phyloP scores from a whole-genome alignment of 2,888 invertebrate genomes.

The Coronaproctus castanopsis region DNA sequence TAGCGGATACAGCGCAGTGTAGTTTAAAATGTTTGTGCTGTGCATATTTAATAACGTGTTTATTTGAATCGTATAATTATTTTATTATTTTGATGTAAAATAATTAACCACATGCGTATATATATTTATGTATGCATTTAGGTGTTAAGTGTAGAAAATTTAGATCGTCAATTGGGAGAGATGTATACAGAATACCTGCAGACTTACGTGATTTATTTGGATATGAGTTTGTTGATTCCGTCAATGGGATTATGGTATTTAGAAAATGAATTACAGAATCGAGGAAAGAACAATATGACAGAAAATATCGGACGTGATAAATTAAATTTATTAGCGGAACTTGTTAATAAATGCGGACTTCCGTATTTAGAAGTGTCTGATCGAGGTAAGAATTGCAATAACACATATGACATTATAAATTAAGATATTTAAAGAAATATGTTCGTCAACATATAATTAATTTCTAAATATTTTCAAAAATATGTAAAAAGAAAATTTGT shows the following conservation, averaged over 20 bases:
- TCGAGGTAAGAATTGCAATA: background rate
- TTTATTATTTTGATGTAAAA: no score
- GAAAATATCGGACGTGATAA: background rate
- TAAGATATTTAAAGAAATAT: no score
- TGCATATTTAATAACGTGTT: no score
- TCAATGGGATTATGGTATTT: constrained; percentile 1
- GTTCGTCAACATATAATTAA: no score
- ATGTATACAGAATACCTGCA: constrained; percentile 16
- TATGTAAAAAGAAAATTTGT: no score
- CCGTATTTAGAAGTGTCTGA: background rate
- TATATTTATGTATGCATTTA: no score
- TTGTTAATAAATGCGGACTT: background rate
- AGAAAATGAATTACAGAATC: background rate
- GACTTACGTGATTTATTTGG: constrained; percentile 6
- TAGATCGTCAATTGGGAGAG: constrained; percentile 21
- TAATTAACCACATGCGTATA: no score
- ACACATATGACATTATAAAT: no score
- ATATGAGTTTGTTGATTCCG: constrained; percentile 2
- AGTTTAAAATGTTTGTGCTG: no score
- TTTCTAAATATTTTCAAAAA: no score
- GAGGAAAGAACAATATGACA: background rate
- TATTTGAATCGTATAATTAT: no score
- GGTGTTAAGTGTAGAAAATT: constrained; percentile 23
- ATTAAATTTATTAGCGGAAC: background rate
- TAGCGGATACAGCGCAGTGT: no score